phyloP scores from a whole-genome alignment of 2,888 invertebrate genomes.

The Frankliniella intonsa region DNA sequence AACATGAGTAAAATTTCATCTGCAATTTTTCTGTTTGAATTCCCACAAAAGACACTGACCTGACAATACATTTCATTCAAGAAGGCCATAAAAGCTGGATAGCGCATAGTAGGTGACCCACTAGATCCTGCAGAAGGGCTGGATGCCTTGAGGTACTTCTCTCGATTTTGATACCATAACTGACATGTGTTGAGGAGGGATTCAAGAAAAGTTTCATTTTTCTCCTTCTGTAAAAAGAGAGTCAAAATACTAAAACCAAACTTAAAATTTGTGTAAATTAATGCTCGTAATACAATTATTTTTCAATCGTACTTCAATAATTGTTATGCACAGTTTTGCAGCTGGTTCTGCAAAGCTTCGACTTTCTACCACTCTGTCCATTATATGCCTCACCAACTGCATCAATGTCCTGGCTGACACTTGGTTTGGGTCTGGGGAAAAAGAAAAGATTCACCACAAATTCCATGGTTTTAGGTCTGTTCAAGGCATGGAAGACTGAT shows the following conservation, averaged over 20 bases:
- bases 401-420: constrained; percentile 69
- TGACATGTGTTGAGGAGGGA: constrained; percentile 83
- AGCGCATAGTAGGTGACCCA: constrained; percentile 63
- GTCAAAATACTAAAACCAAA: not conserved
- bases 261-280: constrained; percentile 3
- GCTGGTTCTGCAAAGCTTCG: constrained; percentile 74
- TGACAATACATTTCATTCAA: constrained; percentile 85
- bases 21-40: not conserved
- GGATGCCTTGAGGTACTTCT: constrained; percentile 53
- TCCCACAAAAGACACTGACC: constrained; percentile 42
- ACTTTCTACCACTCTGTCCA: constrained; percentile 75
- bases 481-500: too few species aligned
- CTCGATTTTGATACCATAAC: constrained; percentile 83
- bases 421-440: constrained; percentile 65
- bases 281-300: not conserved
- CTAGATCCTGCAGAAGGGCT: constrained; percentile 41
- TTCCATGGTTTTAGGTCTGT: too few species aligned
- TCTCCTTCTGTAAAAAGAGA: constrained; percentile 59
- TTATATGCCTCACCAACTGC: constrained; percentile 77
- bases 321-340: constrained; percentile 77
- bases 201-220: constrained; percentile 82
- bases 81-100: constrained; percentile 81
- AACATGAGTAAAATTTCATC: not conserved
- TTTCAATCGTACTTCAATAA: constrained; percentile 59
- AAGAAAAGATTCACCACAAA: not conserved